Base-by-base conservation (phyloP, 2,888 invertebrate genomes). In the Caenorhabditis uteleia region DNA sequence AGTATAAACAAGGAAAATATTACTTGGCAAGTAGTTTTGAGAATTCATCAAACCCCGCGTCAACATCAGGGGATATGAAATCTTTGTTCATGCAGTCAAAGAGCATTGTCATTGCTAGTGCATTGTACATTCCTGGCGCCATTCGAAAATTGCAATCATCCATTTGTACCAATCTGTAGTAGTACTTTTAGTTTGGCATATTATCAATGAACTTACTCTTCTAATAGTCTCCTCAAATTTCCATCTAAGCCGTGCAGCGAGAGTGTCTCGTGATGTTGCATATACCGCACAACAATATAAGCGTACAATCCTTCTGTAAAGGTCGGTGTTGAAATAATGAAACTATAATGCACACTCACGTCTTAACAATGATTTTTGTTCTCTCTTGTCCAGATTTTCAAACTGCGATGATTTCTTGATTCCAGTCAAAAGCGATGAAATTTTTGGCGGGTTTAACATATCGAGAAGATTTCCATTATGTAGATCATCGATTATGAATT, bases 111-210 rank as follows among this genome's bases (percentile, higher is more conserved):
- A 60, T 33, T 3, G 66, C 66, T 0, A 66, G 25, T 0, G 66
- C 45, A 23, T 66, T 66, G 59, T 60, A 66, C 3, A 51, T 49
- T 43, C 66, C 59, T n/a, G 66, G 66, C 33, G 59, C 59, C 12
- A 58, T 36, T 10, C 66, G 55, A 18, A 49, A 51, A 25, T 29
- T 39, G 21, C 20, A 42, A 20, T 44, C 54, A n/a, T 56, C 44
- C 27, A 40, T 27, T 12, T 36, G 36, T 7, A 56, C 10, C 2
- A 66, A 26, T 10, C 50, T 64, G 26, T 36, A 55, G 48, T n/a
- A n/a, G n/a, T n/a, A n/a, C n/a, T n/a, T n/a, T n/a, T n/a, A n/a
- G 21, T 16, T 34, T 18, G 23, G 26, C 20, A 34, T 26, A 3
- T 39, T n/a, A n/a, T n/a, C 33, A 10, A 33, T 12, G 14, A 33